These are phyloP conservation scores for Nasonia giraulti DNA, from an alignment of 1,140 invertebrate species.

Conservation along the genomic window DNA sequence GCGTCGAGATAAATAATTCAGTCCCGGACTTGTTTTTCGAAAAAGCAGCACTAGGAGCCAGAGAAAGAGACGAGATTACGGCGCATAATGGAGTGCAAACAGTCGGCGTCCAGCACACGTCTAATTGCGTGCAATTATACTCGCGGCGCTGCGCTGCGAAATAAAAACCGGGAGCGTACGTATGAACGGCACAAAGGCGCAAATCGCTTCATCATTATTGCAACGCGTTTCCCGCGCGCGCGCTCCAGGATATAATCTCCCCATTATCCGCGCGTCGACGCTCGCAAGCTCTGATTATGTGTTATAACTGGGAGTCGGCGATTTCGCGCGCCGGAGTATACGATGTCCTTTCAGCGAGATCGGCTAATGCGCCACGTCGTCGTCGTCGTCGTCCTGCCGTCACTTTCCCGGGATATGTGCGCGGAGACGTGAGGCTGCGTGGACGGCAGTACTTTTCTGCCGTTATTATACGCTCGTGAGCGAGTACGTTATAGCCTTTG, in stretches of 20 bases:
- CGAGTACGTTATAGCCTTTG: too few species aligned
- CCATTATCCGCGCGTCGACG: background rate
- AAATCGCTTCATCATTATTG: background rate
- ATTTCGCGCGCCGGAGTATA: background rate
- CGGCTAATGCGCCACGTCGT: too few species aligned
- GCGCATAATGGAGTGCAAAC: conserved; percentile 29
- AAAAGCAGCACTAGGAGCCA: background rate
- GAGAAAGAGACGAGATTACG: background rate
- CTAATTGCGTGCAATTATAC: conserved; percentile 30
- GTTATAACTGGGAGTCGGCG: background rate
- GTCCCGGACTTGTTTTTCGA: background rate
- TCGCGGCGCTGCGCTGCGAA: background rate
- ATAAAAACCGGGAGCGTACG: background rate
- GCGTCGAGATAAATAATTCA: background rate
- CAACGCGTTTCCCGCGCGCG: background rate
- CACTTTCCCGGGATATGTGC: background rate
- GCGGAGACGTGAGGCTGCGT: background rate
- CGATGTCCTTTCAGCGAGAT: background rate
- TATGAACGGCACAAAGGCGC: background rate
- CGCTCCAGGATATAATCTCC: background rate
- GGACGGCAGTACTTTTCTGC: background rate
- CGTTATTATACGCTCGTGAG: too few species aligned
- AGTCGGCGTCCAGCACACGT: background rate
- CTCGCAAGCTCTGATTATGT: background rate
- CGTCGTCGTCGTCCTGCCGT: background rate